These are phyloP conservation scores for Anarrhichthys ocellatus DNA, from an alignment of 2,113 vertebrate species.

Conservation along the genomic window DNA sequence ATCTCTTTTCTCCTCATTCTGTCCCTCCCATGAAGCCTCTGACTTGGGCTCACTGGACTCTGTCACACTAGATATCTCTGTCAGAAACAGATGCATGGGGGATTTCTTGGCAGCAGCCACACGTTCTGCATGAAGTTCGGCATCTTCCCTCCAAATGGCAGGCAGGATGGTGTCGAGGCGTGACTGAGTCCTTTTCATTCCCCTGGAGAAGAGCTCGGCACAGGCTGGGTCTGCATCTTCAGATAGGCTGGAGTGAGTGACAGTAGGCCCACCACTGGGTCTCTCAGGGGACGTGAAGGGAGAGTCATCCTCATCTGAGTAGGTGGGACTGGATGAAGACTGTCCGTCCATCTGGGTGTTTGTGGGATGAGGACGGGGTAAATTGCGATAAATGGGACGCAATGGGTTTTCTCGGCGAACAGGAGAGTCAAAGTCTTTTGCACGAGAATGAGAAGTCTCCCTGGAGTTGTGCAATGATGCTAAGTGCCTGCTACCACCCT, in stretches of 20 bases:
- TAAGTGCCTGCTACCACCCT: conserved; percentile 58
- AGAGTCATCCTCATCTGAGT: conserved; percentile 84
- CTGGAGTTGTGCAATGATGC: conserved; percentile 71
- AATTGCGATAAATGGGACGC: conserved; percentile 79
- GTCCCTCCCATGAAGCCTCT: conserved; percentile 69
- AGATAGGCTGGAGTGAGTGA: conserved; percentile 77
- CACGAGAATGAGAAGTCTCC: conserved; percentile 59
- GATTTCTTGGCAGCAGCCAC: conserved; percentile 79
- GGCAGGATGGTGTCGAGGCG: conserved; percentile 85
- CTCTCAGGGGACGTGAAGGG: conserved; percentile 82
- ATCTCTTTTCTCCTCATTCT: conserved; percentile 64
- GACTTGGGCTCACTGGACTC: conserved; percentile 74
- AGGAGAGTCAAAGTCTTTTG: conserved; percentile 78
- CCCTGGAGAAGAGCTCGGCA: conserved; percentile 79
- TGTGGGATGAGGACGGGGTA: conserved; percentile 73
- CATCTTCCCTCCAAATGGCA: conserved; percentile 85
- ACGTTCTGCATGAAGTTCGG: conserved; percentile 77
- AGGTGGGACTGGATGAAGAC: conserved; percentile 83
- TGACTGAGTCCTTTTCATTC: conserved; percentile 86
- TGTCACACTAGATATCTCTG: conserved; percentile 80
- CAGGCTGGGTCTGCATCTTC: conserved; percentile 79
- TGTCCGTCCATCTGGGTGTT: conserved; percentile 74
- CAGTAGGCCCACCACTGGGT: conserved; percentile 57
- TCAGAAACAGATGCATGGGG: conserved; percentile 86
- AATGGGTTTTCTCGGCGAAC: conserved; percentile 75